Base-by-base conservation (phyloP, 53 echinoderm and acorn worm genomes). In the Temnopleurus reevesii region DNA sequence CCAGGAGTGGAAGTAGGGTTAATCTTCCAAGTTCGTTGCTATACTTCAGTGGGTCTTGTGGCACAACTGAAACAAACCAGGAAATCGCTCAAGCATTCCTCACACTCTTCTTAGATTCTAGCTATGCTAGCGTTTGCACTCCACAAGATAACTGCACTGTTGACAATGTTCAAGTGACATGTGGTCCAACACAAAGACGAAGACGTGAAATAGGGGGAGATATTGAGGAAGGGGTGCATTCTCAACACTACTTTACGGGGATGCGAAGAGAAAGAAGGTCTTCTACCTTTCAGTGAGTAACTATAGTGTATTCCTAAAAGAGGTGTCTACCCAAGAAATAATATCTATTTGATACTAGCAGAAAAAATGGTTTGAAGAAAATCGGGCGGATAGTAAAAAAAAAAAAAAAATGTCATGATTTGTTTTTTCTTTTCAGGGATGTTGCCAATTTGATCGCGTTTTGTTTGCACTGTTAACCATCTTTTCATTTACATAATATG, bases 91-190 rank as follows among this genome's bases (percentile, higher is more conserved):
- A 8, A 18, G 55, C 53, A 29, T 82, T 82, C 82, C 9, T 82
- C 5, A 33, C 53, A 15, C 29, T 30, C 2, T 43, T 82, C 33
- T 35, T 15, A 18, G 18, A 13, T 26, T 82, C 82, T 17, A 1
- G 4, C 4, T 82, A 25, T 43, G 13, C 5, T 54, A 21, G 43
- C 34, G 34, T 1, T 55, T 82, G 82, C 82, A 55, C 82, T 4
- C 24, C 28, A 12, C 5, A 29, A 31, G 82, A 31, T 28, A 31
- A 82, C 21, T 82, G 82, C 55, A 55, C 82, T 29, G 82, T 55
- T 2, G 25, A 55, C 21, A 82, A 82, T 9, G 55, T 82, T 13
- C 54, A 55, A 55, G 82, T 82, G 53, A 82, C 82, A 53, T 82
- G 82, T 55, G 82, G 82, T 12, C 82, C 55, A 15, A 9, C 81